Evolutionary conservation across 2,797 vertebrate species (phyloP).

Genomic region (Tenualosa thibaudeaui): DNA sequence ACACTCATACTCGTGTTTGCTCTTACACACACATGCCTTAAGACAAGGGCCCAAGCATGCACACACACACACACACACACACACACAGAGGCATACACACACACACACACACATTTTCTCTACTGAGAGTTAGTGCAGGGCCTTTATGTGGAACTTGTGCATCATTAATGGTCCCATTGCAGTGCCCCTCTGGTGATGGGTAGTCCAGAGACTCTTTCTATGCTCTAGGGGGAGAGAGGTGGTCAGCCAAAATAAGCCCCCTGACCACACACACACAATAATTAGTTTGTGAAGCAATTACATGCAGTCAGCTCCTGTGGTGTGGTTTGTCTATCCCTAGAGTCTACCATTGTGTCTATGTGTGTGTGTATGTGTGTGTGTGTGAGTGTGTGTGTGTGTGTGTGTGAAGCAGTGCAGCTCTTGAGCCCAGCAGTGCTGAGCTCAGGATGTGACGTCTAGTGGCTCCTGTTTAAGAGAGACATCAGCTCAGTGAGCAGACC

Average conservation of each 20-base stretch:
- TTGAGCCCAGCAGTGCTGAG: neutral
- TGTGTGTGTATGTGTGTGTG: constrained; percentile 15
- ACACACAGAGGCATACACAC: neutral
- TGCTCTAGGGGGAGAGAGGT: neutral
- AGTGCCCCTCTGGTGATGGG: neutral
- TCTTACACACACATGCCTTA: neutral
- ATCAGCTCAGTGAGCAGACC: neutral
- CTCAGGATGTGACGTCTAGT: neutral
- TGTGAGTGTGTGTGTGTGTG: neutral
- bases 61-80: neutral
- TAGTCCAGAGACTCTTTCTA: neutral
- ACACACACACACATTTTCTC: neutral
- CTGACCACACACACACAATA: neutral
- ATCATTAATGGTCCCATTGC: neutral
- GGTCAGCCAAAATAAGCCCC: too few relatives aligned
- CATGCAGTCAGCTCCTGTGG: constrained; percentile 34
- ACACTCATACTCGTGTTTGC: too few relatives aligned
- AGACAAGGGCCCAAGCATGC: too few relatives aligned
- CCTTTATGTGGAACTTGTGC: too few relatives aligned
- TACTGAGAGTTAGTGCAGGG: neutral
- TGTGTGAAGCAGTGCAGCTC: neutral
- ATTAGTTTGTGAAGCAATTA: constrained; percentile 52
- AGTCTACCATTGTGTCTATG: neutral
- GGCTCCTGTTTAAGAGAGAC: neutral
- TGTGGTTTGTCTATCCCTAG: neutral